These are phyloP conservation scores for Bibio marci DNA, from an alignment of 2,888 invertebrate species.

Conservation along the genomic window DNA sequence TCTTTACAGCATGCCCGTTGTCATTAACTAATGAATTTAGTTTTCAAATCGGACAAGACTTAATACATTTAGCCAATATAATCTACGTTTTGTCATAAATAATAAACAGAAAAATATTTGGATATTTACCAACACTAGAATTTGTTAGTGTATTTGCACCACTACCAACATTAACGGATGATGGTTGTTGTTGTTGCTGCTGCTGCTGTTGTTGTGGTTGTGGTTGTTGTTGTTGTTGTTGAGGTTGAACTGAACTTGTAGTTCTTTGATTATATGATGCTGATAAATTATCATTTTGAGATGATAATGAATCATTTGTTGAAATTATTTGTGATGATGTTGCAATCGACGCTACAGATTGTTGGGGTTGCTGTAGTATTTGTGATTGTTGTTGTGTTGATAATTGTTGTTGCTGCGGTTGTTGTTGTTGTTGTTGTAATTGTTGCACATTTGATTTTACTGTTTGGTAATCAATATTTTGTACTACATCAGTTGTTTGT, in stretches of 20 bases:
- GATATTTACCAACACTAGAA: conserved; percentile 2
- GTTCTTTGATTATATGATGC: conserved; percentile 3
- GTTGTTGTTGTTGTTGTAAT: conserved; percentile 23
- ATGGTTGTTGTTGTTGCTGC: not conserved
- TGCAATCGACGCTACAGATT: no score
- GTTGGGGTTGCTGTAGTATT: conserved; percentile 14
- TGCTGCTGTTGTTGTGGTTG: not conserved
- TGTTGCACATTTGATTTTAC: conserved; percentile 14
- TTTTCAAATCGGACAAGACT: no score
- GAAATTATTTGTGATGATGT: not conserved
- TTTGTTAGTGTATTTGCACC: conserved; percentile 1
- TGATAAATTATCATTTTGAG: conserved; percentile 3
- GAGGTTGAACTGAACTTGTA: not conserved
- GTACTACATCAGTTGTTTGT: conserved; percentile 15
- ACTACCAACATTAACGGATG: not conserved
- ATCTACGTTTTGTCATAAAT: no score
- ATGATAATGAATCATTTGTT: conserved; percentile 3
- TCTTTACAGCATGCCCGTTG: no score
- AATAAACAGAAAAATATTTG: not conserved
- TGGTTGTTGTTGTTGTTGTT: not conserved
- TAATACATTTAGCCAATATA: no score
- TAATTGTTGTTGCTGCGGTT: conserved; percentile 6
- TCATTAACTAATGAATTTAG: no score
- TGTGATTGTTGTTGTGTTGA: conserved; percentile 25
- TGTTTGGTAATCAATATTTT: conserved; percentile 20